A percentile compares a stretch with the other conserved stretches of the same genome.
phyloP scores from a whole-genome alignment of 30 jellyfish, hydroid and myxozoan genomes.

The Phacellophora camtschatica region DNA sequence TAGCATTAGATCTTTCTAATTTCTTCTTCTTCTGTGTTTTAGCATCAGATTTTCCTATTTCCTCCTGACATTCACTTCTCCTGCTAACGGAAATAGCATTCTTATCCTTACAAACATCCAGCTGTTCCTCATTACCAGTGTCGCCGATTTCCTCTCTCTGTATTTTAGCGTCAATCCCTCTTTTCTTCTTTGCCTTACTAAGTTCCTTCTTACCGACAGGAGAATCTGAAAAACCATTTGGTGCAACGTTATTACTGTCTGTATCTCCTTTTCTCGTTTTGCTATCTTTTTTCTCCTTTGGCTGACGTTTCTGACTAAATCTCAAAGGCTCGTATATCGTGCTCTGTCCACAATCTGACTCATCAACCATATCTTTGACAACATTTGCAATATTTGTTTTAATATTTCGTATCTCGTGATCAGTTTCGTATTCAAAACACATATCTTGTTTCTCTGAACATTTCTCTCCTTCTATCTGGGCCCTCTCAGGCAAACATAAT shows the following conservation, averaged over 20 bases:
- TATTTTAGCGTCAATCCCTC: background rate
- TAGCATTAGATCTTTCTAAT: background rate
- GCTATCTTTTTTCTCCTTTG: too few relatives aligned
- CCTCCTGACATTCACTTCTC: background rate
- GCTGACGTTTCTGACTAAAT: too few relatives aligned
- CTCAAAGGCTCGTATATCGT: background rate
- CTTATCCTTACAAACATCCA: too few relatives aligned
- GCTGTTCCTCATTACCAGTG: background rate
- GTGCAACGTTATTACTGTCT: background rate
- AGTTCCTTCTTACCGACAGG: background rate
- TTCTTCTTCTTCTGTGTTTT: background rate
- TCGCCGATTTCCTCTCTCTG: background rate
- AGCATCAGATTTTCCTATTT: background rate
- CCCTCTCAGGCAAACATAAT: too few relatives aligned
- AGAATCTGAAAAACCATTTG: background rate
- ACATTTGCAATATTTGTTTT: background rate
- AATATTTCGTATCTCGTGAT: background rate
- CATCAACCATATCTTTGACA: constrained; percentile 8
- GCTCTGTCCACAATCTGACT: constrained; percentile 8
- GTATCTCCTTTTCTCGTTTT: too few relatives aligned
- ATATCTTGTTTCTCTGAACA: background rate
- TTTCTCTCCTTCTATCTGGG: too few relatives aligned
- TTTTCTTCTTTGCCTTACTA: background rate
- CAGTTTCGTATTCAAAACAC: constrained; percentile 22
- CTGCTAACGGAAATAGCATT: too few relatives aligned